Percentiles rank a stretch among this genome's conserved stretches.
phyloP scores from a whole-genome alignment of 1,140 invertebrate species.

The Colletes latitarsis region DNA sequence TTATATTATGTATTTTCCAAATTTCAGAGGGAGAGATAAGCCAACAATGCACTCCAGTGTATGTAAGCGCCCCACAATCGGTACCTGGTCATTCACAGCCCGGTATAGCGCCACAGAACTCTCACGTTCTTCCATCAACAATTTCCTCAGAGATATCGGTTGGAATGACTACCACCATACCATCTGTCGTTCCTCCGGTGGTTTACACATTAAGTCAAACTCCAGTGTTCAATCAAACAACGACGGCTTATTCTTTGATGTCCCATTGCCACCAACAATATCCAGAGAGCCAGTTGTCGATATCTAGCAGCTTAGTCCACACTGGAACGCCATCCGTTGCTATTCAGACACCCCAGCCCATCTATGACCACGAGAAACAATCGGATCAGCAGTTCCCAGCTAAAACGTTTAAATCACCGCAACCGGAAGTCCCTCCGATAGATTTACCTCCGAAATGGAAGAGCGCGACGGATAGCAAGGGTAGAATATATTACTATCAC shows the following conservation, averaged over 20 bases:
- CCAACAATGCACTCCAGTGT: constrained; percentile 68
- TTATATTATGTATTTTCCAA: not conserved
- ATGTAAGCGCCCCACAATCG: constrained; percentile 62
- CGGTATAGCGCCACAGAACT: constrained; percentile 46
- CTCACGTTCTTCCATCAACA: constrained; percentile 59
- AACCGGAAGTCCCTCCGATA: constrained; percentile 80
- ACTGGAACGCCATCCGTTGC: constrained; percentile 61
- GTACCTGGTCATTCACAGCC: constrained; percentile 37
- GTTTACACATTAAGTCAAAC: constrained; percentile 66
- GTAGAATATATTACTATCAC: constrained; percentile 96
- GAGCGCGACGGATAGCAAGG: constrained; percentile 89
- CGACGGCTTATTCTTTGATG: constrained; percentile 58
- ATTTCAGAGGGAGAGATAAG: constrained; percentile 65
- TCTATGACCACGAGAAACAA: constrained; percentile 51
- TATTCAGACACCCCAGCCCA: constrained; percentile 45
- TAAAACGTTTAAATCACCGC: constrained; percentile 55
- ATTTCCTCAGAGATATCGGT: constrained; percentile 65
- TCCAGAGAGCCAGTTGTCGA: constrained; percentile 55
- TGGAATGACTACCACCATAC: constrained; percentile 52
- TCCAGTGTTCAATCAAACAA: constrained; percentile 60
- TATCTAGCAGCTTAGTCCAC: constrained; percentile 68
- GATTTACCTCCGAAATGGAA: constrained; percentile 94
- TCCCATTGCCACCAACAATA: constrained; percentile 59
- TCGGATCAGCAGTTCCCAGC: constrained; percentile 58
- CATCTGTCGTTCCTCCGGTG: constrained; percentile 64